Percentiles rank a stretch among this genome's conserved stretches.
Conservation (phyloP, 2,113 vertebrate species). For the Bettongia penicillata region DNA sequence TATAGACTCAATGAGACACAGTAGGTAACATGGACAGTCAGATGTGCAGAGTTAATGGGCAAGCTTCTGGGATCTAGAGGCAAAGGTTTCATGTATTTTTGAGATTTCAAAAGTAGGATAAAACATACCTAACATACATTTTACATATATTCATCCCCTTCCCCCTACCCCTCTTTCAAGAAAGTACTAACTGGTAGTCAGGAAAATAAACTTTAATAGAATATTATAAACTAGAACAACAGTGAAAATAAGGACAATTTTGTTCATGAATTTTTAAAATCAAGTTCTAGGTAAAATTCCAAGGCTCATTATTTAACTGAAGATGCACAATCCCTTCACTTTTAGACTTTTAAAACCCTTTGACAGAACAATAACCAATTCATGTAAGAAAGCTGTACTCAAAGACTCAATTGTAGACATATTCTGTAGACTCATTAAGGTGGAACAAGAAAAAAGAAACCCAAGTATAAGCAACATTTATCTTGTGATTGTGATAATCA, state of each 20-base stretch:
- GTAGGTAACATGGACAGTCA: slow-evolving; percentile 73
- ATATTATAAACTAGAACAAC: slow-evolving; percentile 45
- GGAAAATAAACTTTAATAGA: slow-evolving; percentile 6
- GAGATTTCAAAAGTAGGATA: slow-evolving; percentile 59
- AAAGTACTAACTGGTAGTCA: slow-evolving; percentile 11
- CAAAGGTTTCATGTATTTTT: slow-evolving; percentile 79
- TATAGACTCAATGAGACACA: slow-evolving; percentile 81
- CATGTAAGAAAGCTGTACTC: slow-evolving; percentile 33
- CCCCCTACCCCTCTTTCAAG: slow-evolving; percentile 36
- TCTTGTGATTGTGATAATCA: slow-evolving; percentile 43
- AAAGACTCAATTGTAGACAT: slow-evolving; percentile 56
- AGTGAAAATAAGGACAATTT: slow-evolving; percentile 55
- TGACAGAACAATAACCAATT: slow-evolving; percentile 64
- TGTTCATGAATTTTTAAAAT: slow-evolving; percentile 62
- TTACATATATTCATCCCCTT: slow-evolving; percentile 33
- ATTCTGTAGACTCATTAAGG: slow-evolving; percentile 54
- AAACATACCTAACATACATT: slow-evolving; percentile 48
- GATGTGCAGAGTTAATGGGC: slow-evolving; percentile 82
- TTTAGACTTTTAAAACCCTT: slow-evolving; percentile 52
- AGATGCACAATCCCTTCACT: slow-evolving; percentile 45
- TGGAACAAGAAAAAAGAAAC: slow-evolving; percentile 49
- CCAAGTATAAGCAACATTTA: slow-evolving; percentile 8
- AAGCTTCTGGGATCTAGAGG: slow-evolving; percentile 88
- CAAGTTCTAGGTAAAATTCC: slow-evolving; percentile 60
- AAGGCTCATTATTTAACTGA: slow-evolving; percentile 52